Evolutionary conservation across 1,140 invertebrate genomes (phyloP), one percentile per base, ranked within the genome.

Genomic region (Listronotus oregonensis): DNA sequence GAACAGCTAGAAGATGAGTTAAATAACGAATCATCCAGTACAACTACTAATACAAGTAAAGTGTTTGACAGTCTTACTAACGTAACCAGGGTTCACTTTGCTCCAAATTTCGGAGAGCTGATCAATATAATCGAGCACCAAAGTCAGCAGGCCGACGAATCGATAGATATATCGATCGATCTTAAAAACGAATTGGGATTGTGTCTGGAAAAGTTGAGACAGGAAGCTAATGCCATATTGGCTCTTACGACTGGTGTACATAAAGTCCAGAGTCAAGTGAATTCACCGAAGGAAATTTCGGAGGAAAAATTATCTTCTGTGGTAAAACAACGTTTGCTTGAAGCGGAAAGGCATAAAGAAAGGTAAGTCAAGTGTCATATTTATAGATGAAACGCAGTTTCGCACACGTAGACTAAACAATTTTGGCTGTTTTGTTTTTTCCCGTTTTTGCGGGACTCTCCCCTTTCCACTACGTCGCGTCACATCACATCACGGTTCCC

Each of bases 221-320:
- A 81, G 6, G 90, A 92, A 72, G 89, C 89, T 0, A 83, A 85
- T 1, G 84, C 87, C 10, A 78, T 91, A 55, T 77, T 91, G 7
- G 83, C 84, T n/a, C 71, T 88, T 8, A 85, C 86, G 0, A 73
- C 82, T 1, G 78, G 78, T 27, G 68, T 80, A 14, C 31, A 57
- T 14, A 72, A 63, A 44, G 44, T 56, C 10, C 17, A 61, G 0
- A 56, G 37, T 49, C 17, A 44, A 18, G 49, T 32, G 6, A 32
- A 34, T 18, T 56, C 58, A 47, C 39, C 37, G 8, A 15, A 34
- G 5, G 52, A 46, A 50, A 50, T 18, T 14, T 32, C 70, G 1
- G 68, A 70, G 21, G 64, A 68, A 9, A 70, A 64, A 62, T 18
- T 75, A 10, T 59, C 70, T 12, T 72, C 72, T 0, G 37, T 78